Conservation (phyloP, 2,888 invertebrate genomes). For the Empis livida region DNA sequence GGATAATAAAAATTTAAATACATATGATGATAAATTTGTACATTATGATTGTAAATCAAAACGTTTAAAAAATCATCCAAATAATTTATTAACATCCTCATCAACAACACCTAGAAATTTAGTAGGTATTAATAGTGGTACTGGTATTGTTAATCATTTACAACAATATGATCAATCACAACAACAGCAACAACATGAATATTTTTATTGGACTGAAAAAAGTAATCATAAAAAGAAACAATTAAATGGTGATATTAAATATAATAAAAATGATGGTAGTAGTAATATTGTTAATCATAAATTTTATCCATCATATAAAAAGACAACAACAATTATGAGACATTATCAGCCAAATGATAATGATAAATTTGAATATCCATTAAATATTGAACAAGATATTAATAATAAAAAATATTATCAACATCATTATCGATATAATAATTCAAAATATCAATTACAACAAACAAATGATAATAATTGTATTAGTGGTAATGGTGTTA, state of each 20-base stretch:
- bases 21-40: constrained; percentile 12
- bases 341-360: constrained; percentile 14
- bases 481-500: constrained; percentile 9
- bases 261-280: neutral
- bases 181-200: constrained; percentile 27
- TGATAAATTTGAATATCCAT: constrained; percentile 7
- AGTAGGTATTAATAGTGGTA: neutral
- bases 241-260: constrained; percentile 23
- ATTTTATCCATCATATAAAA: constrained; percentile 33
- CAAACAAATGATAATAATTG: constrained; percentile 29
- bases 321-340: constrained; percentile 17
- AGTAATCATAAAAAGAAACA: constrained; percentile 27
- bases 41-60: constrained; percentile 13
- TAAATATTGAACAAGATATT: constrained; percentile 6
- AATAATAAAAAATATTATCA: constrained; percentile 10
- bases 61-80: constrained; percentile 10
- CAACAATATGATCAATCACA: neutral
- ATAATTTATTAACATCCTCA: constrained; percentile 2
- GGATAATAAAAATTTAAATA: constrained; percentile 9
- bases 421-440: constrained; percentile 12
- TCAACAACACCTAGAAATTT: constrained; percentile 4
- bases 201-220: constrained; percentile 34
- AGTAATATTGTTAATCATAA: neutral
- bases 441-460: constrained; percentile 17
- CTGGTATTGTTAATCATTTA: neutral